Evolutionary conservation across 2,888 invertebrate genomes (phyloP), one percentile per base, ranked within the genome.

Genomic region (Neria commutata): DNA sequence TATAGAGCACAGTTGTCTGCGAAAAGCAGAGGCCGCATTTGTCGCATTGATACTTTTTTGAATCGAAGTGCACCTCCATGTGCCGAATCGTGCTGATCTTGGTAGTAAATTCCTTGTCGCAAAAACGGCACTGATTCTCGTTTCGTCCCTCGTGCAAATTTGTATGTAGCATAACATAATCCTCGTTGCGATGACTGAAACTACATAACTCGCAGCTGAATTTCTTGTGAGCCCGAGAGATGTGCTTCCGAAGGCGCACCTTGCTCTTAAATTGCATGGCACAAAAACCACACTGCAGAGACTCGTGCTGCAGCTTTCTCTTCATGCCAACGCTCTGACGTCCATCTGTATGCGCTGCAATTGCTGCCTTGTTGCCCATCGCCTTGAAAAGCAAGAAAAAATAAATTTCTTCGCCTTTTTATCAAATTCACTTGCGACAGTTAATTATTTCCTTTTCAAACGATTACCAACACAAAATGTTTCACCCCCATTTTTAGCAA

Each of bases 11-110:
- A 51, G 78, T 74, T 2, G 71, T 72, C 37, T 80, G 66, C 0
- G 80, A 78, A 61, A 79, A 79, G 2, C 77, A 71, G 51, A 79
- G 67, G 1, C 79, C 79, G 34, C 79, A 79, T 33, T 76, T 79
- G 26, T 79, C 79, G 29, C 79, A 79, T 24, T 80, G 80, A 58
- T 75, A 78, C 50, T 79, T 76, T 52, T 80, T 78, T 34, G 76
- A 77, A 23, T 80, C 70, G 69, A 75, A 78, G 48, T 79, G 79
- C 2, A 74, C 67, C 17, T 80, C 76, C 79, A 79, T 79, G 48
- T 79, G 79, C 0, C 80, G 71, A 29, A 80, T 66, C 0, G 75
- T 77, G 56, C 76, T 78, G 0, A 76, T 70, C 21, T 79, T 76
- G 2, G 73, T 73, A 0, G 74, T 74, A 56, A 74, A 79, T 42